phyloP scores from a whole-genome alignment of 2,797 vertebrate species.

The Sciurus vulgaris region DNA sequence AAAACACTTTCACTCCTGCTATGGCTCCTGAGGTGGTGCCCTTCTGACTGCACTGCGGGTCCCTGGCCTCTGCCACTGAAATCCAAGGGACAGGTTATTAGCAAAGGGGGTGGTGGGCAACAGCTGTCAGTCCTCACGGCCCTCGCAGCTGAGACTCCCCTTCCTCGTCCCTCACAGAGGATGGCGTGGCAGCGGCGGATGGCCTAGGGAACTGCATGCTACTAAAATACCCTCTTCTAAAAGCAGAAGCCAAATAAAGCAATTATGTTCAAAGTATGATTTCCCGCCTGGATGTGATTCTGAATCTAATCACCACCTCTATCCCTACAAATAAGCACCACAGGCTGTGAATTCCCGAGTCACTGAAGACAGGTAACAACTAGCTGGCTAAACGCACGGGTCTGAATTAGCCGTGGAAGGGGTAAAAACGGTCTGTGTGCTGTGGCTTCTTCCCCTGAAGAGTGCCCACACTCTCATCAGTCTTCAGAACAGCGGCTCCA shows the following conservation, averaged over 20 bases:
- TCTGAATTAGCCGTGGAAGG: neutral
- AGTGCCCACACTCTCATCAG: neutral
- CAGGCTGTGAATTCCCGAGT: neutral
- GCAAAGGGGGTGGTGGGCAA: neutral
- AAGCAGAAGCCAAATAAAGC: neutral
- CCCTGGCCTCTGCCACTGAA: no score
- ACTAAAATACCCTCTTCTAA: neutral
- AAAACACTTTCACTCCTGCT: neutral
- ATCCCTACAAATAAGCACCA: neutral
- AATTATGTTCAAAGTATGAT: neutral
- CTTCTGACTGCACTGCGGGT: neutral
- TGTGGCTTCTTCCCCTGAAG: neutral
- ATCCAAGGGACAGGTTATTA: neutral
- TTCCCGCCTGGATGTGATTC: neutral
- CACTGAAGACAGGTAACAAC: neutral
- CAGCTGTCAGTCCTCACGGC: neutral
- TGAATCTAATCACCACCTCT: neutral
- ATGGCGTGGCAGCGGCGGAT: neutral
- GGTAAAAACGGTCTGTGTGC: neutral
- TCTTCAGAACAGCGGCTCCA: conserved; percentile 67
- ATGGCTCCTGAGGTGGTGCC: rapidly evolving
- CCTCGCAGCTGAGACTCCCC: no score
- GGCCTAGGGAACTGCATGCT: neutral
- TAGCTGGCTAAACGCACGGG: neutral
- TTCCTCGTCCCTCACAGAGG: neutral